Evolutionary conservation across 1,140 invertebrate species (phyloP).

Genomic region (Anastrepha ludens): DNA sequence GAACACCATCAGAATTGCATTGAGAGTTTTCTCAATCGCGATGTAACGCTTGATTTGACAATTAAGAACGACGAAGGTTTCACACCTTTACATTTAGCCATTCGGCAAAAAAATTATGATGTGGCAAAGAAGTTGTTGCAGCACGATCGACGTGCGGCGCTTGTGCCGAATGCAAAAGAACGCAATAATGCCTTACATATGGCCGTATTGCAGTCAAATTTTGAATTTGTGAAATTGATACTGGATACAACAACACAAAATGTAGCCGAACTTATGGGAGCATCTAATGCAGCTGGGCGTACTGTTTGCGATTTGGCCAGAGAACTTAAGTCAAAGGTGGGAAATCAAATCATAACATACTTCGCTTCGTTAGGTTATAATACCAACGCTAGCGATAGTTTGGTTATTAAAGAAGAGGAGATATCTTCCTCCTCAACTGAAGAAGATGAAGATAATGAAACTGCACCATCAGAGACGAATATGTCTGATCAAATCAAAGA

Average conservation of each 20-base stretch:
- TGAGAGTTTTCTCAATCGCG: constrained; percentile 64
- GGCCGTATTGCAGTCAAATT: constrained; percentile 74
- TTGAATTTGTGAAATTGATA: constrained; percentile 76
- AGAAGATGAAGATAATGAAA: constrained; percentile 61
- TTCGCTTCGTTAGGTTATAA: background rate
- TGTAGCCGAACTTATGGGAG: background rate
- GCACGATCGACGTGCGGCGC: constrained; percentile 75
- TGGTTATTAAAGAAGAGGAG: constrained; percentile 57
- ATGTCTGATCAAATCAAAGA: constrained; percentile 55
- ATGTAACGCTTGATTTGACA: constrained; percentile 64
- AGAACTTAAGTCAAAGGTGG: background rate
- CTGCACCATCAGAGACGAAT: background rate
- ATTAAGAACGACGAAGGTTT: constrained; percentile 74
- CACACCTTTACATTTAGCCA: constrained; percentile 76
- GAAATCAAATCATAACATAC: constrained; percentile 37
- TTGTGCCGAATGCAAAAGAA: constrained; percentile 75
- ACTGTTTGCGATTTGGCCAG: constrained; percentile 66
- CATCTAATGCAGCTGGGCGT: constrained; percentile 63
- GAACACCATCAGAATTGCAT: constrained; percentile 69
- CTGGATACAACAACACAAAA: constrained; percentile 61
- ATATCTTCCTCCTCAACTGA: constrained; percentile 61
- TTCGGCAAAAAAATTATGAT: constrained; percentile 74
- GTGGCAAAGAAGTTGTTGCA: constrained; percentile 75
- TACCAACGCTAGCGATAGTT: background rate
- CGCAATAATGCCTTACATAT: constrained; percentile 78